Conservation (phyloP, 2,113 vertebrate species). For the Rhombomys opimus region DNA sequence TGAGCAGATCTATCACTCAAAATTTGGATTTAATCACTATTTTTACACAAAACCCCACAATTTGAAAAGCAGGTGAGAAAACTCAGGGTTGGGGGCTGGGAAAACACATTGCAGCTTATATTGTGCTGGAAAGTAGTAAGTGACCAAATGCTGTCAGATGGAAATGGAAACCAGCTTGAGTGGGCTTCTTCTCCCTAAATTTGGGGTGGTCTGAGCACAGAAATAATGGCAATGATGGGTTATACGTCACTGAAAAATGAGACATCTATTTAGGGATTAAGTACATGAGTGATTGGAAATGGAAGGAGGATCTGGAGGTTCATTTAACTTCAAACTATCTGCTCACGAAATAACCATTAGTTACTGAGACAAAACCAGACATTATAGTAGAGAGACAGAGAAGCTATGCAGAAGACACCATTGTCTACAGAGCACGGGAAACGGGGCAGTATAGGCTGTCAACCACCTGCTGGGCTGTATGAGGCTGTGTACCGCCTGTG, state of each 20-base stretch:
- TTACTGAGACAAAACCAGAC: not conserved
- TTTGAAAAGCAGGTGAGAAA: not conserved
- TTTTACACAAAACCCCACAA: not conserved
- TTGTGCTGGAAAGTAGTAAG: not conserved
- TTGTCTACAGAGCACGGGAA: not conserved
- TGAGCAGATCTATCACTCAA: not conserved
- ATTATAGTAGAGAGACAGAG: not conserved
- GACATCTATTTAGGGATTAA: not conserved
- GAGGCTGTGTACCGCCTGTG: not conserved
- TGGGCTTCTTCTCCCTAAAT: not conserved
- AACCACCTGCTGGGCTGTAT: not conserved
- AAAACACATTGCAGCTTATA: not conserved
- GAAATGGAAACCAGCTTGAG: not conserved
- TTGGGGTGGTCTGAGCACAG: not conserved
- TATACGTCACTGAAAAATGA: not conserved
- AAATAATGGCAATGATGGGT: not conserved
- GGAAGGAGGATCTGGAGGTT: not conserved
- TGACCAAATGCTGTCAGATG: not conserved
- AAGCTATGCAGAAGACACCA: not conserved
- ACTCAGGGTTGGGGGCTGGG: not conserved
- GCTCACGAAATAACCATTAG: not conserved
- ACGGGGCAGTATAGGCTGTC: not conserved
- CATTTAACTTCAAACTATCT: not conserved
- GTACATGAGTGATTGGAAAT: slow-evolving; percentile 2
- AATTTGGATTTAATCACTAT: not conserved